Conservation (phyloP, 2,888 invertebrate species). For the Scrobipalpa atriplicella region DNA sequence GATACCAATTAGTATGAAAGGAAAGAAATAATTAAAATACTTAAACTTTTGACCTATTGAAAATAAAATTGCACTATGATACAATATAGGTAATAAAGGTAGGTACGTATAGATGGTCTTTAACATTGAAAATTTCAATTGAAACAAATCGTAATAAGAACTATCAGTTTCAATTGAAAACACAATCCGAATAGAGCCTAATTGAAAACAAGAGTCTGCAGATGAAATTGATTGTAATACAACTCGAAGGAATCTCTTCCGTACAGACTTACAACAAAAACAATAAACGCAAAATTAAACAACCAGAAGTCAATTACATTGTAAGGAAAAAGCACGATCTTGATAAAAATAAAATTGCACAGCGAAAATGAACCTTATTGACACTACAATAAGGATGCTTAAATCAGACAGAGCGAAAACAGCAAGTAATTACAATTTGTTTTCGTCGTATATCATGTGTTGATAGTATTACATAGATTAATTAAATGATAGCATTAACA, state of each 20-base stretch:
- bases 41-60: too few species aligned
- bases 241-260: not conserved
- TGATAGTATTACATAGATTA: conserved; percentile 62
- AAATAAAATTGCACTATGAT: too few species aligned
- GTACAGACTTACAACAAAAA: conserved; percentile 44
- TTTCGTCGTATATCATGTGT: conserved; percentile 54
- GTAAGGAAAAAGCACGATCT: conserved; percentile 55
- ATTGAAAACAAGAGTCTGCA: not conserved
- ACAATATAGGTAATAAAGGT: too few species aligned
- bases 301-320: conserved; percentile 50
- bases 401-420: conserved; percentile 34
- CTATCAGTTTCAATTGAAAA: too few species aligned
- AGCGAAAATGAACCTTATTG: conserved; percentile 10
- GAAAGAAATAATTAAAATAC: too few species aligned
- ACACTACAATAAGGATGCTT: conserved; percentile 18
- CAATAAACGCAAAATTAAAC: conserved; percentile 56
- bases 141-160: not conserved
- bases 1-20: too few species aligned
- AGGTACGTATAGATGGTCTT: too few species aligned
- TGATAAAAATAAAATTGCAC: conserved; percentile 39
- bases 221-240: not conserved
- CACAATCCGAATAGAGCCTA: not conserved
- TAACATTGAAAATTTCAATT: too few species aligned
- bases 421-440: conserved; percentile 58
- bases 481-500: conserved; percentile 64